phyloP scores from a whole-genome alignment of 2,888 invertebrate genomes.

The Diaperis boleti region DNA sequence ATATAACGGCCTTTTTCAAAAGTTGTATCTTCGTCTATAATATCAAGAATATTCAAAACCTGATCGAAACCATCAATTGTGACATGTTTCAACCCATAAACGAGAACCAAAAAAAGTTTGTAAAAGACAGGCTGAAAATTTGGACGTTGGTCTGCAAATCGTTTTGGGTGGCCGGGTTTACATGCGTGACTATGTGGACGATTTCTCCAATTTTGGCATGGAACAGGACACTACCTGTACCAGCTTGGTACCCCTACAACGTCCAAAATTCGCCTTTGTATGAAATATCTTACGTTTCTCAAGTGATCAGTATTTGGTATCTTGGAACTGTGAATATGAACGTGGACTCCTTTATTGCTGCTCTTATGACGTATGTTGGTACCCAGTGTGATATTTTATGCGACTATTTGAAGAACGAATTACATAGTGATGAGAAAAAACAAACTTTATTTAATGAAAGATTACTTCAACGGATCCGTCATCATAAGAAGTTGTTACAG shows the following conservation, averaged over 20 bases:
- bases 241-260: slow-evolving; percentile 18
- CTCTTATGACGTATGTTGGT: slow-evolving; percentile 3
- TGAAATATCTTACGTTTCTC: slow-evolving; percentile 18
- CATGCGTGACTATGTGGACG: slow-evolving; percentile 12
- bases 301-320: slow-evolving; percentile 14
- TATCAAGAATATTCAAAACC: neutral
- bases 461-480: slow-evolving; percentile 2
- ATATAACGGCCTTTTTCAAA: neutral
- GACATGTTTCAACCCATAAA: slow-evolving; percentile 24
- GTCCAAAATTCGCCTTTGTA: slow-evolving; percentile 3
- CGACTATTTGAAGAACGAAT: slow-evolving; percentile 15
- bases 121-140: neutral
- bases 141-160: neutral
- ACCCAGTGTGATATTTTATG: slow-evolving; percentile 20
- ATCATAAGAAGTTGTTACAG: slow-evolving; percentile 11
- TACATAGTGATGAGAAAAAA: too few relatives aligned
- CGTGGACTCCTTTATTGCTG: slow-evolving; percentile 34
- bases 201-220: neutral
- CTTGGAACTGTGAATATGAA: slow-evolving; percentile 32
- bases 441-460: slow-evolving; percentile 2
- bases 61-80: slow-evolving; percentile 2
- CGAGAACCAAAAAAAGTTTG: slow-evolving; percentile 2
- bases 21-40: neutral
- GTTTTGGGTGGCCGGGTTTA: slow-evolving; percentile 7
- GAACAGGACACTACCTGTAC: neutral